These are phyloP conservation scores for Listrodromus nycthemerus DNA, from an alignment of 2,888 invertebrate genomes.

Conservation along the genomic window DNA sequence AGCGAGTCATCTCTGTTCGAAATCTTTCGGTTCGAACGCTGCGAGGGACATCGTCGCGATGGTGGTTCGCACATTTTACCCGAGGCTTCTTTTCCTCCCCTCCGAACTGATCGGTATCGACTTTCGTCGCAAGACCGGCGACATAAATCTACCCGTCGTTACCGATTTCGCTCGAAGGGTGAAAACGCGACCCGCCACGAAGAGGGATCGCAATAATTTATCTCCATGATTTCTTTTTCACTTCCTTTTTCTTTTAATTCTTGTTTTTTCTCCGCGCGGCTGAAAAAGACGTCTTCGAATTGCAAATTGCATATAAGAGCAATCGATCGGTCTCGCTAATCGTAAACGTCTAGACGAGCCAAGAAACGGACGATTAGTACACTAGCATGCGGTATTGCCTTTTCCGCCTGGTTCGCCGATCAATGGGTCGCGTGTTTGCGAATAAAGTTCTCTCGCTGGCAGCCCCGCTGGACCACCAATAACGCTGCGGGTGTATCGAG, in stretches of 20 bases:
- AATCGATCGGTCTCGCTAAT: constrained; percentile 66
- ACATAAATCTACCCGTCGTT: constrained; percentile 50
- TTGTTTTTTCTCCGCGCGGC: constrained; percentile 2
- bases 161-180: constrained; percentile 2
- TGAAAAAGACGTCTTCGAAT: constrained; percentile 40
- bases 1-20: constrained; percentile 44
- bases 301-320: constrained; percentile 29
- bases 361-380: constrained; percentile 76
- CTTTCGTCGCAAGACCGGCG: constrained; percentile 36
- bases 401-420: constrained; percentile 66
- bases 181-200: constrained; percentile 42
- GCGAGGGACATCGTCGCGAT: constrained; percentile 32
- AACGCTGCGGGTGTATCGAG: constrained; percentile 56
- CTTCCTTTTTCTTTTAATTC: constrained; percentile 22
- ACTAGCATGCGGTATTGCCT: constrained; percentile 63
- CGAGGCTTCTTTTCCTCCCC: neutral
- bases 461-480: constrained; percentile 69
- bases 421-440: constrained; percentile 78
- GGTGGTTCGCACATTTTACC: constrained; percentile 40
- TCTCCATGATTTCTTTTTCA: constrained; percentile 12
- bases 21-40: constrained; percentile 40
- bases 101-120: constrained; percentile 55
- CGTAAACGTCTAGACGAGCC: constrained; percentile 76
- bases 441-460: constrained; percentile 64
- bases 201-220: constrained; percentile 34